These are phyloP conservation scores for Ramphastos sulfuratus DNA, from an alignment of 2,113 vertebrate species.

Conservation along the genomic window DNA sequence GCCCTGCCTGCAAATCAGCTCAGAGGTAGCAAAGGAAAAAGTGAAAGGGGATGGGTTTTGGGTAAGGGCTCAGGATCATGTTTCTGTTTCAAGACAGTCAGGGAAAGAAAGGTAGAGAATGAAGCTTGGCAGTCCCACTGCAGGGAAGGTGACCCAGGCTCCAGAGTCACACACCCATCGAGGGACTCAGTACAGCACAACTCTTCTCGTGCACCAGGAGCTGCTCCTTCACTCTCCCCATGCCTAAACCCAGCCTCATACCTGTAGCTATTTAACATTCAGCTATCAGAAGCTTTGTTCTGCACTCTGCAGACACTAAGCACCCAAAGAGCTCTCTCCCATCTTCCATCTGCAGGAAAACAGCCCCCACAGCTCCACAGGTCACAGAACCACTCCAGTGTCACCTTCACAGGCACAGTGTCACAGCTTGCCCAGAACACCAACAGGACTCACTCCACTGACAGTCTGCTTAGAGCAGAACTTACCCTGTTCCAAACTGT, in stretches of 20 bases:
- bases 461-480: not conserved
- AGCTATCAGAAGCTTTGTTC: not conserved
- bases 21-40: not conserved
- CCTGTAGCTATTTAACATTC: not conserved
- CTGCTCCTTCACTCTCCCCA: not conserved
- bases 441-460: not conserved
- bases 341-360: not conserved
- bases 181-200: not conserved
- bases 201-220: not conserved
- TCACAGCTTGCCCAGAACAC: not conserved
- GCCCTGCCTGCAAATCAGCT: not conserved
- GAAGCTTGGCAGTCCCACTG: not conserved
- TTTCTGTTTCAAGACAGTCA: not conserved
- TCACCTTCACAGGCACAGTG: not conserved
- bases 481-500: not conserved
- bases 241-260: not conserved
- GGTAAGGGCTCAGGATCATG: not conserved
- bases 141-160: not conserved
- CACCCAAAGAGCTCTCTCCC: not conserved
- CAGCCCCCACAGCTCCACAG: not conserved
- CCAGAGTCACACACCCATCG: not conserved
- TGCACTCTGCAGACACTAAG: not conserved
- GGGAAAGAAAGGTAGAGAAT: not conserved
- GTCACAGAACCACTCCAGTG: not conserved
- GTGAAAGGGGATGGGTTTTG: not conserved